Percentiles rank a stretch among this genome's conserved stretches.
phyloP scores from a whole-genome alignment of 2,888 invertebrate genomes.

The Macrophya annulata region DNA sequence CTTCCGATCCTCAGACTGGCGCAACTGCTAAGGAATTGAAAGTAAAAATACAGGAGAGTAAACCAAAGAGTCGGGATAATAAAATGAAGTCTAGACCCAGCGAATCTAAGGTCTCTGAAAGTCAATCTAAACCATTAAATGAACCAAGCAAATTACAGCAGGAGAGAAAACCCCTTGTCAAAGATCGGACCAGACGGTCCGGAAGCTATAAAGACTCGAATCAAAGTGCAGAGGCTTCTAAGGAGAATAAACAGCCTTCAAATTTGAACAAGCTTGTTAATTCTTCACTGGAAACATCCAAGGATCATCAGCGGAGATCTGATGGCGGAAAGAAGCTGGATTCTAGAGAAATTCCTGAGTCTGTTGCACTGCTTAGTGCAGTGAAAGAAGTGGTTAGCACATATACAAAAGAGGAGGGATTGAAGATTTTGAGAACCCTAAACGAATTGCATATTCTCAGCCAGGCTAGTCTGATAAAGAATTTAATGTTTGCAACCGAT shows the following conservation, averaged over 20 bases:
- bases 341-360: slow-evolving; percentile 67
- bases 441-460: slow-evolving; percentile 72
- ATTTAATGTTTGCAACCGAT: slow-evolving; percentile 70
- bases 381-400: slow-evolving; percentile 74
- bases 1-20: slow-evolving; percentile 25
- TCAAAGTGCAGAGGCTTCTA: slow-evolving; percentile 68
- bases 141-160: slow-evolving; percentile 22
- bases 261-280: slow-evolving; percentile 66
- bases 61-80: slow-evolving; percentile 52
- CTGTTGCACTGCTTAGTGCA: slow-evolving; percentile 69
- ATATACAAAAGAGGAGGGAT: slow-evolving; percentile 73
- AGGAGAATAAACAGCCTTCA: slow-evolving; percentile 73
- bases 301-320: slow-evolving; percentile 38
- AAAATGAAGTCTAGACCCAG: slow-evolving; percentile 11
- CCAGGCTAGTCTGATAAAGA: slow-evolving; percentile 72
- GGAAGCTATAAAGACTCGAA: slow-evolving; percentile 57
- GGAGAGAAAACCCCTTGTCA: slow-evolving; percentile 30
- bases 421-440: slow-evolving; percentile 71
- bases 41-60: slow-evolving; percentile 58
- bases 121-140: slow-evolving; percentile 16
- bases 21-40: slow-evolving; percentile 59
- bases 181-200: slow-evolving; percentile 55
- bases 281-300: slow-evolving; percentile 47
- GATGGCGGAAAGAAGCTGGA: slow-evolving; percentile 64
- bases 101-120: slow-evolving; percentile 30